Base-by-base conservation (phyloP, 1,140 invertebrate genomes). In the Drosophila serrata region DNA sequence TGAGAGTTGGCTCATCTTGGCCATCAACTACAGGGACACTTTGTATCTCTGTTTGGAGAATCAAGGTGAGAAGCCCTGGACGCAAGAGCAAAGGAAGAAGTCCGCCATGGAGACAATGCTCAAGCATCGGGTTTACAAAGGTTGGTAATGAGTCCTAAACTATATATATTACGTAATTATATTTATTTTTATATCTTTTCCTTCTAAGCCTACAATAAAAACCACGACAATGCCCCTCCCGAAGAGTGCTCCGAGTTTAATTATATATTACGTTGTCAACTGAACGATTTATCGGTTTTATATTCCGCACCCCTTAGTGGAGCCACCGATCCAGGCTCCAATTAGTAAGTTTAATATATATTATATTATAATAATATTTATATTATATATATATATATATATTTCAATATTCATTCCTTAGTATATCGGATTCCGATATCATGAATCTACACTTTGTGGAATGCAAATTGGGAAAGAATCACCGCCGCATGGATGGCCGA, bases 261-360 rank as follows among this genome's bases (percentile, higher is more conserved):
- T 37, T 53, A 37, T 37, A 37, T 53, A 11, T 24, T 37, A 9
- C 35, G 3, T 9, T 22, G 17, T 6, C 17, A 13, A 15, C 1
- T 53, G 0, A 35, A 53, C 6, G 1, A 22, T 6, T 35, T 53
- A 22, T 15, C 19, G 13, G 8, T 53, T 22, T 1, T 53, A 37
- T 53, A 53, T 37, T 53, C 51, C 8, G 31, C 33, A 1, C 51
- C 51, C 2, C 0, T 53, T 35, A 22, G 11, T 3, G 51, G 51
- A 8, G 49, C 12, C 0, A 4, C 0, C 2, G 0, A 2, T 4
- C 12, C 0, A 3, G 8, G 0, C 17, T 22, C 12, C 17, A 4
- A 19, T 11, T 0, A 1, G 49, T 53, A 35, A 22, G 49, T 33
- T 33, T 19, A 8, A 33, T 13, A 4, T 12, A n/a, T 13, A 4